Base-by-base conservation (phyloP, 1,140 invertebrate species). In the Hyphantria cunea region DNA sequence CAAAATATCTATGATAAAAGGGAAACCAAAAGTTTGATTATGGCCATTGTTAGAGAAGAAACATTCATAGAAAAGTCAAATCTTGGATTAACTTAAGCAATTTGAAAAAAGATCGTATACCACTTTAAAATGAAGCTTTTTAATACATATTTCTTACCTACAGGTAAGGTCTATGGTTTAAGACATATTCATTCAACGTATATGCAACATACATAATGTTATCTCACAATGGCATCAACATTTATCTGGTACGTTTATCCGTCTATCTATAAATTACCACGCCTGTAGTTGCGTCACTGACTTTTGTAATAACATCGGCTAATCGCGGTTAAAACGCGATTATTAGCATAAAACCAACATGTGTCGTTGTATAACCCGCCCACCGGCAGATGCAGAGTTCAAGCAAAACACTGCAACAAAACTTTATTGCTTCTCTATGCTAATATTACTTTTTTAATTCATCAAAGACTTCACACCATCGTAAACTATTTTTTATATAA, bases 301-400 rank as follows among this genome's bases (percentile, higher is more conserved):
- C 44, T 56, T 48, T 52, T 56, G 64, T 64, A 54, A 68, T 63
- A 51, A 42, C 60, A 64, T 68, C 55, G 41, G 64, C 47, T 68
- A 66, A 71, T 70, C 50, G 52, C 45, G 58, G 55, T 72, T 64
- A 64, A 63, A 49, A 33, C 52, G 32, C 34, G 10, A 58, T 47
- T 51, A 88, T 86, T 88, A 75, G 67, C 85, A 88, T 88, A 86
- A 84, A 88, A 74, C 47, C 62, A 31, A 60, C 72, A 84, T 84
- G 70, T 66, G 73, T 81, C 56, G 51, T 55, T 34, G 10, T 42
- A n/a, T 14, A 49, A 50, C 65, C 77, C 86, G 79, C 84, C 86
- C 72, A 80, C 64, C 56, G 76, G 64, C 82, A 86, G 78, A 82
- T 85, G 81, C 72, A 70, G 17, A 64, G 59, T 45, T 31, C 55